Evolutionary conservation across 2,113 vertebrate genomes (phyloP), one percentile per base, ranked within the genome.

Genomic region (Forbesichthys agassizii): DNA sequence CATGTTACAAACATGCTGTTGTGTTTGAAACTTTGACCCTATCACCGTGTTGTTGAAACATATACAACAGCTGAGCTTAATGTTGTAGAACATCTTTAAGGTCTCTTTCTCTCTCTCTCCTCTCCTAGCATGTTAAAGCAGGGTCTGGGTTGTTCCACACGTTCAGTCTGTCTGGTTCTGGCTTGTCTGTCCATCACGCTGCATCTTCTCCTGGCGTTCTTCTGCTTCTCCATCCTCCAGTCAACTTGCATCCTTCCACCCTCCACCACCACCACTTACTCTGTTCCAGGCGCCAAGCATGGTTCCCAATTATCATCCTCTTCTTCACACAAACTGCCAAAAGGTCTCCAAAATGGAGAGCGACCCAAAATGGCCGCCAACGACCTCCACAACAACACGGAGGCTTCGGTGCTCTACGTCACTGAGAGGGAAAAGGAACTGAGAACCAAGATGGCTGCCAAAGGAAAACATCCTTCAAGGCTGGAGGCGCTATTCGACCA

Each of bases 401-500:
- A 55, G 33, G 13, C 64, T 42, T 68, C 61, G 53, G 4, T 0
- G 49, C 51, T 5, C 27, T 27, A 27, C 27, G 61, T 55, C 18
- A 3, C 16, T 18, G 76, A 64, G 49, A 53, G 12, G 48, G 69
- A 33, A 36, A 81, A 62, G 36, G 60, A 74, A 64, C 54, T 42
- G 13, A 78, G 48, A 69, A 61, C 9, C 36, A 55, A 63, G 16
- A 61, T 46, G 58, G 9, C 14, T 42, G 66, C 46, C 33, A 68
- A 77, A 51, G 13, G 4, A 3, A 57, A 61, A 18, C 3, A 9
- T 74, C 72, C 0, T 11, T 81, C 81, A 0, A 94, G 93, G 73
- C 75, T 95, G 69, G 82, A 75, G 0, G 88, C 80, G 0, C 90
- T 95, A 57, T 96, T 94, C 18, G 0, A 88, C 48, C 94, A 96